A percentile compares a stretch with the other conserved stretches of the same genome.
These are phyloP conservation scores for Gryllus longicercus DNA, from an alignment of 2,888 invertebrate genomes.

Conservation along the genomic window DNA sequence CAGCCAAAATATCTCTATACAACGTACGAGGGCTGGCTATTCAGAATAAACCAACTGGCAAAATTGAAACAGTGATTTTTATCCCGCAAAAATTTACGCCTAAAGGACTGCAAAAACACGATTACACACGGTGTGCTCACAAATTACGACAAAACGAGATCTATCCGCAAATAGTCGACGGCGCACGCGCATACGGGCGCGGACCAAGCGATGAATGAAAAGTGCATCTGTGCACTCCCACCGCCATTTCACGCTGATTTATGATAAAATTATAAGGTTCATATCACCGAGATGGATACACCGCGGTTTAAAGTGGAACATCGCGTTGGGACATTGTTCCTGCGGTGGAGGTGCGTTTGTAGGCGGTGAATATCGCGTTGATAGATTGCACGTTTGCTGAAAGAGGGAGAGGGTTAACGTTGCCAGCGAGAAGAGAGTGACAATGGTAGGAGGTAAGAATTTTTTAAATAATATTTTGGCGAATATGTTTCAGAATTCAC, in stretches of 20 bases:
- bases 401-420: no score
- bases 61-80: conserved; percentile 10
- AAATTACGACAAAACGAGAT: conserved; percentile 10
- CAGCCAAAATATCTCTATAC: background rate
- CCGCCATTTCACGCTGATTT: background rate
- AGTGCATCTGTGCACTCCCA: conserved; percentile 1
- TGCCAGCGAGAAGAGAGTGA: no score
- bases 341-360: no score
- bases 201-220: conserved; percentile 8
- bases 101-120: conserved; percentile 17
- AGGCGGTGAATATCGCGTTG: no score
- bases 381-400: no score
- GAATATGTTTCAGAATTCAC: no score
- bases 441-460: no score
- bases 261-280: conserved; percentile 17
- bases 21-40: background rate
- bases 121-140: background rate
- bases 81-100: conserved; percentile 10
- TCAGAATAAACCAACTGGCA: conserved; percentile 17
- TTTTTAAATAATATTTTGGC: no score
- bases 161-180: conserved; percentile 3
- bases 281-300: background rate
- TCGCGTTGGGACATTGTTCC: background rate
- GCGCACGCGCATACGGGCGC: background rate
- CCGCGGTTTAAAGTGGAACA: conserved; percentile 17